Evolutionary conservation across 53 echinoderm and acorn worm genomes (phyloP).

Genomic region (Temnopleurus reevesii): DNA sequence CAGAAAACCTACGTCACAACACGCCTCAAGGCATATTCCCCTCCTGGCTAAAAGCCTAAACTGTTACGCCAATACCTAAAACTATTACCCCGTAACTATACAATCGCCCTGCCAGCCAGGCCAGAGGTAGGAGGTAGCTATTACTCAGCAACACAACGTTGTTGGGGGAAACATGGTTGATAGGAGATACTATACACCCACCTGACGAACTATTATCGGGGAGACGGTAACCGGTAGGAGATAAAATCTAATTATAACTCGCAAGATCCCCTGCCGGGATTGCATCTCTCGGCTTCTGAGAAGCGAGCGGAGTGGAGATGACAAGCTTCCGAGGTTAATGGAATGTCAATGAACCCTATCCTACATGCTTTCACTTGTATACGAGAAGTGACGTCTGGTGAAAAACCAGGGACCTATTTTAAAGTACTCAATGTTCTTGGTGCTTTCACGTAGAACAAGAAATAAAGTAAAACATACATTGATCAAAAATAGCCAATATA

Average conservation of each 20-base stretch:
- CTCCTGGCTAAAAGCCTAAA: slow-evolving; percentile 8
- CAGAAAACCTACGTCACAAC: neutral
- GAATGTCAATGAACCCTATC: slow-evolving; percentile 7
- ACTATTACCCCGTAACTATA: too few species aligned
- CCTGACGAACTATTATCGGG: neutral
- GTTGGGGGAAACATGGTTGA: neutral
- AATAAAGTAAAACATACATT: too few species aligned
- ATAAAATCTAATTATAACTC: slow-evolving; percentile 13
- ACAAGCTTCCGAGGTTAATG: neutral
- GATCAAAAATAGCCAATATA: too few species aligned
- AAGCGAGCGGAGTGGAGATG: neutral
- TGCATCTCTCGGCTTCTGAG: neutral
- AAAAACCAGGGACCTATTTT: too few species aligned
- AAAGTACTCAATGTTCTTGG: too few species aligned
- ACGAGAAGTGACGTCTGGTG: neutral
- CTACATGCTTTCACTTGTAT: neutral
- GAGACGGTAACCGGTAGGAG: neutral
- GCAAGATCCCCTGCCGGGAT: neutral
- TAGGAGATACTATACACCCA: slow-evolving; percentile 1
- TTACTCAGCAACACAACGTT: slow-evolving; percentile 23
- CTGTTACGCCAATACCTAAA: too few species aligned
- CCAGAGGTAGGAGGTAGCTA: neutral
- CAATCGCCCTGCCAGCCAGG: too few species aligned
- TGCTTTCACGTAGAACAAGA: too few species aligned
- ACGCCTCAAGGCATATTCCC: neutral